Percentiles rank a stretch among this genome's conserved stretches.
Conservation (phyloP, 2,888 invertebrate genomes). For the Nephrocerus scutellatus region DNA sequence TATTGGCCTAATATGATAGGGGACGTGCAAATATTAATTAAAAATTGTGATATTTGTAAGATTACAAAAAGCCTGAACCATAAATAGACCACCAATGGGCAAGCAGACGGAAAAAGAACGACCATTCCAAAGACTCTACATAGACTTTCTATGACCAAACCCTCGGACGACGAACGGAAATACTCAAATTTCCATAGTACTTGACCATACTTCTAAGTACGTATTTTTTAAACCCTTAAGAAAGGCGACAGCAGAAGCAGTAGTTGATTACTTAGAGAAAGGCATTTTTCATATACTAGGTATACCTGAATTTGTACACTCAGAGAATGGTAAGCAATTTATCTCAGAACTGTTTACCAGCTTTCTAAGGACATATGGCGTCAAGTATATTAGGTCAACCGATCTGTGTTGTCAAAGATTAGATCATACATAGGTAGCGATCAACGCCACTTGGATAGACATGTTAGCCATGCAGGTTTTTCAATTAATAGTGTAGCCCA, state of each 20-base stretch:
- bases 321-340: constrained; percentile 6
- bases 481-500: not conserved
- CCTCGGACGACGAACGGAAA: constrained; percentile 11
- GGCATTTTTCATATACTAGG: constrained; percentile 25
- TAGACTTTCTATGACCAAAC: constrained; percentile 13
- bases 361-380: not conserved
- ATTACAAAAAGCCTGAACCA: too few species aligned
- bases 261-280: constrained; percentile 6
- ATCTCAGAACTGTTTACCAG: not conserved
- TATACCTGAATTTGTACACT: constrained; percentile 18
- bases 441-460: not conserved
- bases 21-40: too few species aligned
- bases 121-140: constrained; percentile 10
- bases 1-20: too few species aligned
- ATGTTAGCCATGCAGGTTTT: not conserved
- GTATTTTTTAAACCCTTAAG: constrained; percentile 7
- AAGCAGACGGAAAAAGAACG: not conserved
- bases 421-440: not conserved
- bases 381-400: too few species aligned
- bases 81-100: constrained; percentile 8
- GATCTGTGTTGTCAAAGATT: not conserved
- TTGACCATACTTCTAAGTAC: constrained; percentile 10
- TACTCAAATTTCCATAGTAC: constrained; percentile 5
- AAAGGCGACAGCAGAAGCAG: constrained; percentile 1
- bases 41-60: too few species aligned